These are phyloP conservation scores for Drosophila siamana DNA, from an alignment of 2,888 invertebrate species.

Conservation along the genomic window DNA sequence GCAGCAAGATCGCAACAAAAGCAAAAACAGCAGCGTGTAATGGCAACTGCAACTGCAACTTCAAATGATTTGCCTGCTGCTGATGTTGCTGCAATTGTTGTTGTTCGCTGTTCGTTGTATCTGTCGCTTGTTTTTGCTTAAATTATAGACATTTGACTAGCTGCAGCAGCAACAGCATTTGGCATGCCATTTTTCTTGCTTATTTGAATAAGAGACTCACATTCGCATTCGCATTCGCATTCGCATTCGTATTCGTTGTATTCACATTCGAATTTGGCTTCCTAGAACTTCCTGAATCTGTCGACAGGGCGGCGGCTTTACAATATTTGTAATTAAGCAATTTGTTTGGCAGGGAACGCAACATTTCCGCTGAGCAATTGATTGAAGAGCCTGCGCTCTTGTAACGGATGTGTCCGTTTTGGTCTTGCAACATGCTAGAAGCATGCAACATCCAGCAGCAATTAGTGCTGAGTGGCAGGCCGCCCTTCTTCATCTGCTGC, in stretches of 20 bases:
- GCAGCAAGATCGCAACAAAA: conserved; percentile 45
- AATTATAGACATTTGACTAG: conserved; percentile 78
- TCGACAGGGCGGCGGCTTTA: conserved; percentile 40
- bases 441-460: conserved; percentile 41
- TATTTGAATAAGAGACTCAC: conserved; percentile 69
- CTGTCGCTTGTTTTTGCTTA: conserved; percentile 79
- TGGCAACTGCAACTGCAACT: conserved; percentile 58
- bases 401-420: conserved; percentile 69
- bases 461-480: conserved; percentile 49
- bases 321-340: conserved; percentile 76
- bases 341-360: conserved; percentile 63
- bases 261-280: conserved; percentile 7
- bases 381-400: conserved; percentile 48
- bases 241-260: conserved; percentile 24
- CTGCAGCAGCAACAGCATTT: conserved; percentile 63
- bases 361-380: conserved; percentile 74
- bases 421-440: conserved; percentile 28
- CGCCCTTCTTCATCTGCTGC: conserved; percentile 26
- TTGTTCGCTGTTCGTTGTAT: conserved; percentile 60
- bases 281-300: conserved; percentile 56
- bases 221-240: conserved; percentile 32
- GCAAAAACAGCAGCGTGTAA: conserved; percentile 33
- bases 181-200: conserved; percentile 72
- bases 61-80: conserved; percentile 67
- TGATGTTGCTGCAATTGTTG: conserved; percentile 47